Base-by-base conservation (phyloP, 2,888 invertebrate species). In the Notodonta dromedarius region DNA sequence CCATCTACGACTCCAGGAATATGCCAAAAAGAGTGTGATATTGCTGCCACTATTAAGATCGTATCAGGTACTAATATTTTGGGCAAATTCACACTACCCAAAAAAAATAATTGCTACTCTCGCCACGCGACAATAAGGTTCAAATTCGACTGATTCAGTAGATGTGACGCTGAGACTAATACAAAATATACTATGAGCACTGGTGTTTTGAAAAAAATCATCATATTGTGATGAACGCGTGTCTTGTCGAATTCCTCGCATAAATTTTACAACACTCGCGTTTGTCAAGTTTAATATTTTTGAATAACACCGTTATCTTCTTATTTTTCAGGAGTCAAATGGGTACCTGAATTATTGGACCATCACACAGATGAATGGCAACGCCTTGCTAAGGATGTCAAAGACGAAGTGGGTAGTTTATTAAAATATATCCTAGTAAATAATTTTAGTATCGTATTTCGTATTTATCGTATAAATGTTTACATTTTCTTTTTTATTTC, bases 361-460 rank as follows among this genome's bases (percentile, higher is more conserved):
- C 96, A 97, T 75, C 97, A 98, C 82, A 98, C 98, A 0, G 94
- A 95, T 62, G 98, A 98, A 87, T 98, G 97, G 96, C 97, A 97
- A 84, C 95, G 95, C 67, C 91, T 98, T 46, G 97, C 98, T 0
- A 94, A 96, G 75, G 97, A 97, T 80, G 96, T 98, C 48, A 96
- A 97, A 88, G 94, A 95, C 71, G 97, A 97, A 95, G 97, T 97
- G 88, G 81, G 59, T 67, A 5, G n/a, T 40, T 40, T 44, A 39
- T 50, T 50, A 16, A 50, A 50, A 16, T 50, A 16, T n/a, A 46
- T 46, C n/a, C 11, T n/a, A 46, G 46, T 46, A n/a, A 46, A 42
- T 42, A 0, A 42, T 3, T 11, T 11, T 32, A 48, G 59, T 53
- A 61, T 53, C 62, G 56, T 35, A 35, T 35, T 35, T 6, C 62